Evolutionary conservation across 2,888 invertebrate genomes (phyloP), one percentile per base, ranked within the genome.

Genomic region (Drosophila merina): DNA sequence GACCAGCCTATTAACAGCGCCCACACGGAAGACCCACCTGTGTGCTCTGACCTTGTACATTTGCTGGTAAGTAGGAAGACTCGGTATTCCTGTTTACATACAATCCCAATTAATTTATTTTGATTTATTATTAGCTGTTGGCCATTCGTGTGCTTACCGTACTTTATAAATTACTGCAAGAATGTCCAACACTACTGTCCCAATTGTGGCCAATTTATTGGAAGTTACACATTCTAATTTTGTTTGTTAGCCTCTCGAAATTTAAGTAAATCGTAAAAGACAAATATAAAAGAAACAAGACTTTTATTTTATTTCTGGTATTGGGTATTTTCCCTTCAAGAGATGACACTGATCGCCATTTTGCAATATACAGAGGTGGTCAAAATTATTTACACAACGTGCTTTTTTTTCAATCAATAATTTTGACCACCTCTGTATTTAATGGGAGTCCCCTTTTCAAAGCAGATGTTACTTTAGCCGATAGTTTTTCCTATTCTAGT

Each of bases 131-230:
- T 5, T 57, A 84, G 84, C 55, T 88, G 88, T 52, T 90, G 90
- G 75, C 83, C 78, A 4, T 90, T 89, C 44, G 67, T 82, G 4
- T 86, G 78, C 48, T 63, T 89, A 10, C 88, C 88, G 1, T 88
- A 88, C 44, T 82, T 77, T 49, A 52, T 90, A 55, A 79, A 90
- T 51, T 86, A 74, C 49, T 91, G 90, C 58, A 82, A 88, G 69
- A 88, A 75, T 62, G 81, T 89, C 12, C 80, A 88, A 6, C 90
- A 91, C 66, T 79, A 83, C 49, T 91, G 91, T 45, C 75, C 76
- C 47, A 81, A 86, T 31, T 91, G 90, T 51, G 79, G 84, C 36
- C 70, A 77, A 36, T 87, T 90, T 58, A 74, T 90, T 48, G 90
- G 90, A 30, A 74, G 67, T 38, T 81, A 88, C 6, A n/a, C n/a